Conservation (phyloP, 2,888 invertebrate genomes). For the Scaptomyza reducta region DNA sequence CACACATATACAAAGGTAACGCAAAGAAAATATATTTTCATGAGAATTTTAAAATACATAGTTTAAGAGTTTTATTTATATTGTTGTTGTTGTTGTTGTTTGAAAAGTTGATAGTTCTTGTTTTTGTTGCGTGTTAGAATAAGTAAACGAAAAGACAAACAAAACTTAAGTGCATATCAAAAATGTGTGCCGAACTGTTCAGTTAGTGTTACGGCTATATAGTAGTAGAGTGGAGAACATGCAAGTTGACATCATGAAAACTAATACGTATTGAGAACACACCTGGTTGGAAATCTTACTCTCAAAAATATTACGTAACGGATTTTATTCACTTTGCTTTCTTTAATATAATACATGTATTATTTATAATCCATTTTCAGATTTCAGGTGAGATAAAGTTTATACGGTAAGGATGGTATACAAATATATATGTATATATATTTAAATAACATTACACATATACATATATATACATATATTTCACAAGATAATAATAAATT, state of each 20-base stretch:
- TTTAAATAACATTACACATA: not conserved
- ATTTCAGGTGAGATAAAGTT: not conserved
- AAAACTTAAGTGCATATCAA: constrained; percentile 34
- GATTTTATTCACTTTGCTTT: constrained; percentile 6
- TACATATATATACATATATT: not conserved
- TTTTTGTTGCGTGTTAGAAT: constrained; percentile 37
- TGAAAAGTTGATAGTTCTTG: constrained; percentile 22
- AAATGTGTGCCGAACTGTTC: constrained; percentile 30
- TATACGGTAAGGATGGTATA: constrained; percentile 7
- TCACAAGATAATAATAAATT: no score
- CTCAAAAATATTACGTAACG: not conserved
- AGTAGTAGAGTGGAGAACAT: constrained; percentile 24
- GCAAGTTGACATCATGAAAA: constrained; percentile 25
- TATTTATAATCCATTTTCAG: not conserved
- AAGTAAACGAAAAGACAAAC: constrained; percentile 17
- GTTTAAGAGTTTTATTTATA: constrained; percentile 44
- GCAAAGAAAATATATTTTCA: constrained; percentile 62
- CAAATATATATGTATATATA: constrained; percentile 6
- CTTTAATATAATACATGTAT: not conserved
- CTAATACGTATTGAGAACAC: constrained; percentile 24
- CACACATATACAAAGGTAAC: constrained; percentile 46
- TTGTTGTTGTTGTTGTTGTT: no score
- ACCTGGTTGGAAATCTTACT: not conserved
- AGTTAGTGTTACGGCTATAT: constrained; percentile 18
- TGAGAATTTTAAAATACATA: constrained; percentile 42